Conservation (phyloP, 2,113 vertebrate genomes). For the Sardina pilchardus region DNA sequence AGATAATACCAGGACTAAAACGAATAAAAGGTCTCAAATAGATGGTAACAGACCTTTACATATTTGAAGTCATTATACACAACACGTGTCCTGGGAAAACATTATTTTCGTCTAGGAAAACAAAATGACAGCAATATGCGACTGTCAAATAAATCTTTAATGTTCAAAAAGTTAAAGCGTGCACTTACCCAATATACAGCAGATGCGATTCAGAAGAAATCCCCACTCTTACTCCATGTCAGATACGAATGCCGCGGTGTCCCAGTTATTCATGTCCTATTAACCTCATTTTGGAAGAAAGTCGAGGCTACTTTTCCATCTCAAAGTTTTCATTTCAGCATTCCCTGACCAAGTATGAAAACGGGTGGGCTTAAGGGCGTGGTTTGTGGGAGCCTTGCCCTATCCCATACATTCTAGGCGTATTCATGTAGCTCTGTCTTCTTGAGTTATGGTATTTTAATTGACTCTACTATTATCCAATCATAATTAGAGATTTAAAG, state of each 20-base stretch:
- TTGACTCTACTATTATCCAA: background rate
- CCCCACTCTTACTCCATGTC: conserved; percentile 56
- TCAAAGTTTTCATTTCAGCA: conserved; percentile 61
- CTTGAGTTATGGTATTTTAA: background rate
- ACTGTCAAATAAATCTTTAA: background rate
- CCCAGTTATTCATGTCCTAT: conserved; percentile 39
- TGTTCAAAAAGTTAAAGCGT: conserved; percentile 28
- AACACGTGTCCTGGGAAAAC: background rate
- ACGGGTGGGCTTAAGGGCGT: conserved; percentile 49
- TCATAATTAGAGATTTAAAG: conserved; percentile 36
- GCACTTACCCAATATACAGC: conserved; percentile 60
- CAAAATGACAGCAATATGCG: background rate
- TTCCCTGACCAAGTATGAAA: conserved; percentile 48
- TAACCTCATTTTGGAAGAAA: conserved; percentile 42
- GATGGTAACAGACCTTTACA: background rate
- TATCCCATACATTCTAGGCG: conserved; percentile 49
- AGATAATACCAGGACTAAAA: background rate
- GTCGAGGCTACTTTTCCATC: conserved; percentile 47
- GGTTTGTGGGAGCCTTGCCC: conserved; percentile 38
- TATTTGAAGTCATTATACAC: background rate
- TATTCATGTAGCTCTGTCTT: background rate
- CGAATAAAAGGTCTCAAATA: background rate
- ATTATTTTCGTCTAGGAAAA: conserved; percentile 7
- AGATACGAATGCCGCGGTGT: conserved; percentile 22
- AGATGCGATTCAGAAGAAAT: background rate